Conservation (phyloP, 2,888 invertebrate genomes). For the Zygothrica quintamaculata region DNA sequence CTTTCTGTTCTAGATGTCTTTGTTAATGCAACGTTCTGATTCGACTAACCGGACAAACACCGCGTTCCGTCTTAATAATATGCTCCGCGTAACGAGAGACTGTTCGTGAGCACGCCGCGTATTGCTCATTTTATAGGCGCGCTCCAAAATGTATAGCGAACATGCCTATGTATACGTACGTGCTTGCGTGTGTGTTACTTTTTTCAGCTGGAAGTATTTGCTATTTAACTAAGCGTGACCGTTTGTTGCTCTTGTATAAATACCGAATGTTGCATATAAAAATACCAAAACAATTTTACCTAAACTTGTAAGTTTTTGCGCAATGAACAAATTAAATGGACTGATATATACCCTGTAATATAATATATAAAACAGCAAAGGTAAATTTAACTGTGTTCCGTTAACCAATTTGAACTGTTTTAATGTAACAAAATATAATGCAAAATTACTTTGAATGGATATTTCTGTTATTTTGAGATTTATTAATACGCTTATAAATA, state of each 20-base stretch:
- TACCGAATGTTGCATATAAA: background rate
- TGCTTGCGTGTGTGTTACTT: slow-evolving; percentile 12
- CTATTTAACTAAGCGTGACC: slow-evolving; percentile 32
- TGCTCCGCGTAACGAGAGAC: slow-evolving; percentile 49
- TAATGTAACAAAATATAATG: background rate
- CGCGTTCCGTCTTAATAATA: slow-evolving; percentile 39
- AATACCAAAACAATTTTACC: slow-evolving; percentile 16
- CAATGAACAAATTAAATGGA: too few species aligned
- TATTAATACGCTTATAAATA: slow-evolving; percentile 53
- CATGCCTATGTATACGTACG: slow-evolving; percentile 8
- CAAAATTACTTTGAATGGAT: background rate
- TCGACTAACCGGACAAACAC: slow-evolving; percentile 43
- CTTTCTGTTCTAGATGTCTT: slow-evolving; percentile 30
- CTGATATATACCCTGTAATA: too few species aligned
- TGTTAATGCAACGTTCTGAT: slow-evolving; percentile 42
- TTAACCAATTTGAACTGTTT: too few species aligned
- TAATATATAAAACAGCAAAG: too few species aligned
- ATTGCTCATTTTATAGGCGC: slow-evolving; percentile 57
- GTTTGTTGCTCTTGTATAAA: background rate
- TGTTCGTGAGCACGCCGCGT: slow-evolving; percentile 49
- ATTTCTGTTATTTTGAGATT: slow-evolving; percentile 33
- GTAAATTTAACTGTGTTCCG: too few species aligned
- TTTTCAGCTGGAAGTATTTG: slow-evolving; percentile 48
- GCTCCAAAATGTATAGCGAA: slow-evolving; percentile 45
- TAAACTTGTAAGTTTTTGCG: background rate